Evolutionary conservation across 2,113 vertebrate genomes (phyloP).

Genomic region (Struthio camelus): DNA sequence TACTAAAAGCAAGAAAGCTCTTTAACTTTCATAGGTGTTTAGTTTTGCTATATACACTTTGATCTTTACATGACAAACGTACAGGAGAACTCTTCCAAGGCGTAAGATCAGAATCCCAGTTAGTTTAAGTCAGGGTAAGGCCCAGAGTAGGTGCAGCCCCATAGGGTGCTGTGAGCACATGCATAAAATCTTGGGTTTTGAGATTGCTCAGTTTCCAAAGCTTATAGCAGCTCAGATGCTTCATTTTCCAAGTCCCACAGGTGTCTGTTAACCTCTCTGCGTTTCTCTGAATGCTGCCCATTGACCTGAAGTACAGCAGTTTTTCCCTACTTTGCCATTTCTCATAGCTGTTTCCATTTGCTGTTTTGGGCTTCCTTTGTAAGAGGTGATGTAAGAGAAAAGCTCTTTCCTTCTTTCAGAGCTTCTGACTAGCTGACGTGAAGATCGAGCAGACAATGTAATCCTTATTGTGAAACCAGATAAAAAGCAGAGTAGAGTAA

Average conservation of each 20-base stretch:
- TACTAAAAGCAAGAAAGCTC: background rate
- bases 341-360: background rate
- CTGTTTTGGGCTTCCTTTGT: background rate
- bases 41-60: background rate
- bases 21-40: slow-evolving; percentile 2
- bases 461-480: background rate
- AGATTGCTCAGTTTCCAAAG: background rate
- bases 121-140: background rate
- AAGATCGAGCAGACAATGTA: background rate
- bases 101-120: background rate
- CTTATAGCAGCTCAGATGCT: background rate
- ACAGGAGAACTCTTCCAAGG: background rate
- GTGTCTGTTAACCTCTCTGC: background rate
- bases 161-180: background rate
- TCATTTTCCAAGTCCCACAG: background rate
- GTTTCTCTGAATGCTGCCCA: background rate
- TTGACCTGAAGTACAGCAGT: background rate
- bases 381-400: background rate
- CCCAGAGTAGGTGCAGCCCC: background rate
- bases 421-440: background rate
- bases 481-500: background rate
- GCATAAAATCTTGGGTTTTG: background rate
- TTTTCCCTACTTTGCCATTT: background rate
- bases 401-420: background rate
- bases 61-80: background rate